Conservation (phyloP, 2,113 vertebrate species). For the Pterophyllum scalare region DNA sequence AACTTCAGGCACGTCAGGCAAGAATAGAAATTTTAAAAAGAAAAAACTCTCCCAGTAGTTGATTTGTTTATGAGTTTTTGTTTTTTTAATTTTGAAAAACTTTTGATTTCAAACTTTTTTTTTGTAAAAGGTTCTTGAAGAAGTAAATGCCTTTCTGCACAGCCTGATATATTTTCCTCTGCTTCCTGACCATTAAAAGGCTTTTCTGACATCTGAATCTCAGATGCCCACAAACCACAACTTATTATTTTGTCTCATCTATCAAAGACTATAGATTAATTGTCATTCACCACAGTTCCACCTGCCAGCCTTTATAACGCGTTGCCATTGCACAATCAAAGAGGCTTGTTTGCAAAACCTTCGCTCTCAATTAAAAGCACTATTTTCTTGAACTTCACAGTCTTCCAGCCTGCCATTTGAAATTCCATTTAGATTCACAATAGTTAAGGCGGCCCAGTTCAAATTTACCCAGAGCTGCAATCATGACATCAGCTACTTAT, state of each 20-base stretch:
- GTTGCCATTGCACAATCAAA: neutral
- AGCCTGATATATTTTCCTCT: neutral
- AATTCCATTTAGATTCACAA: neutral
- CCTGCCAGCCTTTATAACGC: neutral
- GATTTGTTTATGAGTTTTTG: neutral
- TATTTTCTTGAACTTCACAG: neutral
- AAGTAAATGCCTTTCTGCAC: neutral
- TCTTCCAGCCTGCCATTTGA: neutral
- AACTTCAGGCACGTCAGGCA: neutral
- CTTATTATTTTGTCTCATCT: conserved; percentile 1
- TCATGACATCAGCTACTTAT: neutral
- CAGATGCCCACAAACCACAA: conserved; percentile 24
- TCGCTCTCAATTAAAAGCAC: neutral
- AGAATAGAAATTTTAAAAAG: neutral
- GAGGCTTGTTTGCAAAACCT: neutral
- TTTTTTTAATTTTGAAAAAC: neutral
- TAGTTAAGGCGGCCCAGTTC: neutral
- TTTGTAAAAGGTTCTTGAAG: neutral
- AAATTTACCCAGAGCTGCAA: neutral
- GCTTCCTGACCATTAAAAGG: neutral
- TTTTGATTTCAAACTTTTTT: neutral
- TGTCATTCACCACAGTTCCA: neutral
- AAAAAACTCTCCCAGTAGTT: neutral
- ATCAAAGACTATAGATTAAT: conserved; percentile 13
- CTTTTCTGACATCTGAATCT: neutral